phyloP scores from a whole-genome alignment of 2,113 vertebrate genomes.

The Salvelinus namaycush region DNA sequence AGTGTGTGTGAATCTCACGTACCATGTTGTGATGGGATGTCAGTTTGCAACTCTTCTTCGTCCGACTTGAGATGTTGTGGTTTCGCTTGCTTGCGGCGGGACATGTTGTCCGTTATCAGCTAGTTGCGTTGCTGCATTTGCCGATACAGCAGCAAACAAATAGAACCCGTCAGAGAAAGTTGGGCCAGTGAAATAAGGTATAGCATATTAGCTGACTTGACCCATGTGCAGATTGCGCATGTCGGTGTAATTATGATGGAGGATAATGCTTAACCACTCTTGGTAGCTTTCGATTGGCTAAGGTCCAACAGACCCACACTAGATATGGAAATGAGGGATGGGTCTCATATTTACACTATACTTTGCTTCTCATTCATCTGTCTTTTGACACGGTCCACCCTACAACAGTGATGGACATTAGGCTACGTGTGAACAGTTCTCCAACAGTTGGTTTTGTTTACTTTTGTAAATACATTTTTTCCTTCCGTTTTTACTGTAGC shows the following conservation, averaged over 20 bases:
- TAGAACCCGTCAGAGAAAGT: slow-evolving; percentile 52
- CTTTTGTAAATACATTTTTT: background rate
- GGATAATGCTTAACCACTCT: slow-evolving; percentile 88
- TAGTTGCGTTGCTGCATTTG: slow-evolving; percentile 75
- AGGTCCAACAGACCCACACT: slow-evolving; percentile 82
- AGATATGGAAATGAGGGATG: slow-evolving; percentile 88
- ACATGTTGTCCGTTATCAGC: slow-evolving; percentile 84
- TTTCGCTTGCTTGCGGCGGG: slow-evolving; percentile 96
- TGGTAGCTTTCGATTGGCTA: slow-evolving; percentile 78
- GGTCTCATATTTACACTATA: slow-evolving; percentile 81
- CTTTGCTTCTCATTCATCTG: slow-evolving; percentile 73
- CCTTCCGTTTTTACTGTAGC: background rate
- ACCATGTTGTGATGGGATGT: slow-evolving; percentile 79
- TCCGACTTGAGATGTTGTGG: slow-evolving; percentile 90
- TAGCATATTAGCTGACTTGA: slow-evolving; percentile 60
- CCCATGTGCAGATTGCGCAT: slow-evolving; percentile 87
- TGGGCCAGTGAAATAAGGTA: slow-evolving; percentile 71
- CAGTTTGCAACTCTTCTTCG: slow-evolving; percentile 77
- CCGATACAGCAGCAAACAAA: slow-evolving; percentile 78
- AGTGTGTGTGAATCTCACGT: slow-evolving; percentile 46
- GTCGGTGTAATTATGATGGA: slow-evolving; percentile 89
- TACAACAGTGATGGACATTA: slow-evolving; percentile 2
- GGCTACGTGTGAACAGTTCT: slow-evolving; percentile 1
- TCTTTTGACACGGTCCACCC: slow-evolving; percentile 59
- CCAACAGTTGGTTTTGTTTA: background rate